Conservation (phyloP, 2,797 vertebrate genomes). For the Sebastiscus albofasciatus region DNA sequence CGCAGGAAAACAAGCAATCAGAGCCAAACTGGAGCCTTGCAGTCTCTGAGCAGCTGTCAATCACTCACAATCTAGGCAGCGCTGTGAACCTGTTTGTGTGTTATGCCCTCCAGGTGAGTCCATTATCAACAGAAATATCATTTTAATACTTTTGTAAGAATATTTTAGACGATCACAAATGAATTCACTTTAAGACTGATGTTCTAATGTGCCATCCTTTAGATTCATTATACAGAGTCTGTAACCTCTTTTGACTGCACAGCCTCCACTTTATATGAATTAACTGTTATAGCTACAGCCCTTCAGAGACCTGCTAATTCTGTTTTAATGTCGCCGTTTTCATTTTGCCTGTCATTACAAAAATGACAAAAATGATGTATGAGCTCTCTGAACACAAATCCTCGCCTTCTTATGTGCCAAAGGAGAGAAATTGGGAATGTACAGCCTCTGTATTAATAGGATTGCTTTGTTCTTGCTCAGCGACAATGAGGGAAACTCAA, state of each 20-base stretch:
- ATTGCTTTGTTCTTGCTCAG: slow-evolving; percentile 53
- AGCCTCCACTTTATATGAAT: slow-evolving; percentile 25
- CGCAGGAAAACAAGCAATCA: no score
- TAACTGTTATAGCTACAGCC: slow-evolving; percentile 23
- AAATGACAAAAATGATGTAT: slow-evolving; percentile 49
- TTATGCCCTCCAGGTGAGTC: not conserved
- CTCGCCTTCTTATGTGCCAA: slow-evolving; percentile 19
- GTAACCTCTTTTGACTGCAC: slow-evolving; percentile 12
- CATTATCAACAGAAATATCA: not conserved
- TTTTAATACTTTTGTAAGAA: not conserved
- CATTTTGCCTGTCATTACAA: slow-evolving; percentile 40
- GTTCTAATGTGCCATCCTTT: slow-evolving; percentile 18
- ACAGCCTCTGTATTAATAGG: slow-evolving; percentile 42
- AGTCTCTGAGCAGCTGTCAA: no score
- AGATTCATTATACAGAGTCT: slow-evolving; percentile 29
- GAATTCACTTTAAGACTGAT: not conserved
- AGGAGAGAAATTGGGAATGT: slow-evolving; percentile 41
- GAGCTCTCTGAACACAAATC: slow-evolving; percentile 49
- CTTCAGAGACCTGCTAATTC: slow-evolving; percentile 47
- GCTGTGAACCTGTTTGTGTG: not conserved
- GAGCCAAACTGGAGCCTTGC: no score
- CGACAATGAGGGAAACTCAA: slow-evolving; percentile 28
- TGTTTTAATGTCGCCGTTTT: slow-evolving; percentile 41
- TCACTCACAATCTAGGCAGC: no score
- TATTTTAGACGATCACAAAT: not conserved